Conservation (phyloP, 2,797 vertebrate genomes). For the Prunella strophiata region DNA sequence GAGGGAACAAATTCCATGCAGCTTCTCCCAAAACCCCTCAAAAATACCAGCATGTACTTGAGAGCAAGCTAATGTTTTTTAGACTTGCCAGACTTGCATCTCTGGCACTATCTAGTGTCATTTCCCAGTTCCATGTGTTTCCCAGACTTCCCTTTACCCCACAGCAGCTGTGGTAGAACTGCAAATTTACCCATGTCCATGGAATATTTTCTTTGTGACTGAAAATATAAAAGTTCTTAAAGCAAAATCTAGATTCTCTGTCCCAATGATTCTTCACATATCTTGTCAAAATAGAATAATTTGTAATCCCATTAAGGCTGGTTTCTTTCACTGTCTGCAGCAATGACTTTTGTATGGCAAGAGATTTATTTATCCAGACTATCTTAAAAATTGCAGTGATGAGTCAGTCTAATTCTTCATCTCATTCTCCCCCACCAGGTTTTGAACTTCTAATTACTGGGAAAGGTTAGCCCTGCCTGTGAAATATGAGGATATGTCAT, state of each 20-base stretch:
- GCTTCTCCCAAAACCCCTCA: background rate
- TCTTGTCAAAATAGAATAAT: background rate
- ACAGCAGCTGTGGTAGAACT: background rate
- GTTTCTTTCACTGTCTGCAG: background rate
- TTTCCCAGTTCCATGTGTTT: background rate
- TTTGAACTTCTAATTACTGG: slow-evolving; percentile 9
- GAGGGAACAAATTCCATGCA: background rate
- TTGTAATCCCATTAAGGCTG: background rate
- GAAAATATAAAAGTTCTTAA: background rate
- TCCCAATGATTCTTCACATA: background rate
- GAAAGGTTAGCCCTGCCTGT: slow-evolving; percentile 20
- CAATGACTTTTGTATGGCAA: background rate
- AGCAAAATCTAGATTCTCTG: background rate
- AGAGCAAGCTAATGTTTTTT: background rate
- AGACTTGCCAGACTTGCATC: background rate
- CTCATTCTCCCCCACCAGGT: background rate
- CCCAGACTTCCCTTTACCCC: background rate
- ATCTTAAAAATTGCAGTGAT: background rate
- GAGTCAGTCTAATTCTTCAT: slow-evolving; percentile 31
- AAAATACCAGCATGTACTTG: background rate
- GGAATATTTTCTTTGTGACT: background rate
- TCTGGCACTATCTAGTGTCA: background rate
- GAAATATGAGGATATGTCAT: background rate
- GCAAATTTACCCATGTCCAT: background rate
- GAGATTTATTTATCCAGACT: background rate